Evolutionary conservation across 2,113 vertebrate genomes (phyloP).

Genomic region (Clarias macrocephalus): DNA sequence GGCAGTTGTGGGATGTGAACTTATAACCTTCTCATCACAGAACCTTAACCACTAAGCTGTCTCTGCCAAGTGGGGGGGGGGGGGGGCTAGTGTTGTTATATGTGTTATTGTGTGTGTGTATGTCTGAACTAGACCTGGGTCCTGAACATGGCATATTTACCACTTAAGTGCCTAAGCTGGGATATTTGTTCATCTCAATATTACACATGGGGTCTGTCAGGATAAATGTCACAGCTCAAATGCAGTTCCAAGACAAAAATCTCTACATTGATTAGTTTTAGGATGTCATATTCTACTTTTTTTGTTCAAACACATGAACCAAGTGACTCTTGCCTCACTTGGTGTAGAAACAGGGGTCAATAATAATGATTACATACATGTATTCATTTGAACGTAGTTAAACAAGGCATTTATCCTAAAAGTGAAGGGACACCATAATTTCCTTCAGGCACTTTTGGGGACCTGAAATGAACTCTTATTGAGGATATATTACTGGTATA

Average conservation of each 20-base stretch:
- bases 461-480: neutral
- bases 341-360: neutral
- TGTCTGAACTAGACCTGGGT: neutral
- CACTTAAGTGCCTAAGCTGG: neutral
- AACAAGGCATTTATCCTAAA: neutral
- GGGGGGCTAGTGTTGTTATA: neutral
- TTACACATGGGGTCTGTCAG: neutral
- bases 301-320: neutral
- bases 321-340: neutral
- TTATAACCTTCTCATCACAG: neutral
- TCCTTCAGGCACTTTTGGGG: neutral
- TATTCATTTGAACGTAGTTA: neutral
- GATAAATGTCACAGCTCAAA: neutral
- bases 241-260: neutral
- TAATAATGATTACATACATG: neutral
- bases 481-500: neutral
- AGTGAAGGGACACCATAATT: neutral
- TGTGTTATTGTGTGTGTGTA: neutral
- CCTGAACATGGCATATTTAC: neutral
- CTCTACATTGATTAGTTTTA: neutral
- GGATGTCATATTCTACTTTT: neutral
- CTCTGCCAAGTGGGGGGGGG: neutral
- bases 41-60: neutral
- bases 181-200: neutral
- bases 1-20: conserved; percentile 1